These are phyloP conservation scores for Cryptotermes secundus DNA, from an alignment of 1,140 invertebrate genomes.

Conservation along the genomic window DNA sequence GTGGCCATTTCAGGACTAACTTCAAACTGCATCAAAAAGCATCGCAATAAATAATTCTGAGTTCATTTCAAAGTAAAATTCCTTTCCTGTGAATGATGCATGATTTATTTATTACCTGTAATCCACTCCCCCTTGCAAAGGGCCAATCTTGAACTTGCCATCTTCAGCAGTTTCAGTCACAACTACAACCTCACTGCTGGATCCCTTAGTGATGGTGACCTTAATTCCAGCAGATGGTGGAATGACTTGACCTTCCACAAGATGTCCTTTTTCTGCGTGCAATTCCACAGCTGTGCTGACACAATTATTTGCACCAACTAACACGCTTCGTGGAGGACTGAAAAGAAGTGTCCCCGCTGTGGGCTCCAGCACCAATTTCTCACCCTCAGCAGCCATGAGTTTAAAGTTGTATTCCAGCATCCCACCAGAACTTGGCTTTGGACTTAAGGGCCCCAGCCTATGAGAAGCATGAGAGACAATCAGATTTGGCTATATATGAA, in stretches of 20 bases:
- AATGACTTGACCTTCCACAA: conserved; percentile 58
- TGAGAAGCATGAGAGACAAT: conserved; percentile 28
- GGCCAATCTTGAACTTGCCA: conserved; percentile 78
- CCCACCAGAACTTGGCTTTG: conserved; percentile 28
- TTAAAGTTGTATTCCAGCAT: conserved; percentile 44
- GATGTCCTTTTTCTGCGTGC: conserved; percentile 54
- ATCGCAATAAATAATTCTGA: no score
- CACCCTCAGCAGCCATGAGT: conserved; percentile 54
- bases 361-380: conserved; percentile 61
- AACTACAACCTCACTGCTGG: conserved; percentile 48
- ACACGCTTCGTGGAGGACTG: conserved; percentile 59
- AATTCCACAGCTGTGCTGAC: conserved; percentile 59
- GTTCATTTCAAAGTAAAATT: background rate
- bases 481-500: background rate
- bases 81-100: no score
- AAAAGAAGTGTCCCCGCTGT: conserved; percentile 70
- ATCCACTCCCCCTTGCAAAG: conserved; percentile 56
- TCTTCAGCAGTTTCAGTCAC: conserved; percentile 55
- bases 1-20: background rate
- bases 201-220: conserved; percentile 53
- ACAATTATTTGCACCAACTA: conserved; percentile 72
- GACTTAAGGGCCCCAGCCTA: conserved; percentile 48
- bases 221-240: conserved; percentile 67
- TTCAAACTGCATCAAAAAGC: background rate
- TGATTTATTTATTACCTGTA: conserved; percentile 15